Conservation (phyloP, 2,888 invertebrate genomes). For the Apoda limacodes region DNA sequence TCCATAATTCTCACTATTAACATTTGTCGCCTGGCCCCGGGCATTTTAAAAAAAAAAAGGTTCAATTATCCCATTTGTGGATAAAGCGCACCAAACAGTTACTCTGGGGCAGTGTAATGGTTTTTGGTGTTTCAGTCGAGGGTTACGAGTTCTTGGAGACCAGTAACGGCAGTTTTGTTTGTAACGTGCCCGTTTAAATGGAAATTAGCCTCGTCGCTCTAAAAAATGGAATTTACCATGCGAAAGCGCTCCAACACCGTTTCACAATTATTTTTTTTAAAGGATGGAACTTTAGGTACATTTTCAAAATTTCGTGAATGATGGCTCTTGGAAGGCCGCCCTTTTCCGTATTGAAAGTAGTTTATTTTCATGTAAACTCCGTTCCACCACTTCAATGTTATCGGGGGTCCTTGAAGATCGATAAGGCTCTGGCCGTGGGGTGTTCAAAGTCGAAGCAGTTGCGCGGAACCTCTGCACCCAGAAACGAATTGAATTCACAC, state of each 20-base stretch:
- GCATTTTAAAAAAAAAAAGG: conserved; percentile 20
- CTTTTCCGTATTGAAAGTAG: background rate
- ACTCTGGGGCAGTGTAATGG: conserved; percentile 18
- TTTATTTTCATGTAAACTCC: too few species aligned
- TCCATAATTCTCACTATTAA: too few species aligned
- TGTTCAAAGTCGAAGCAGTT: conserved; percentile 16
- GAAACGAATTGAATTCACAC: conserved; percentile 20
- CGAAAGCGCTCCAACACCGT: too few species aligned
- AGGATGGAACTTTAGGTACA: too few species aligned
- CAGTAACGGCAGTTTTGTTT: conserved; percentile 11
- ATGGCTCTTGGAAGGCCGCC: background rate
- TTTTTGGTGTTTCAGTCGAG: conserved; percentile 19
- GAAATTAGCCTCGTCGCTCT: conserved; percentile 9
- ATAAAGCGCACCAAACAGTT: conserved; percentile 22
- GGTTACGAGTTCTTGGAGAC: conserved; percentile 11
- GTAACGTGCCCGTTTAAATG: conserved; percentile 11
- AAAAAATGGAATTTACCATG: conserved; percentile 7
- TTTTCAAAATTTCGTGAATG: background rate
- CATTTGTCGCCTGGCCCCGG: too few species aligned
- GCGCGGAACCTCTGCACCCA: conserved; percentile 20
- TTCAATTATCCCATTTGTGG: conserved; percentile 16
- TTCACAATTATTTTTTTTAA: conserved; percentile 4
- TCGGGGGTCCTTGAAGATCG: too few species aligned
- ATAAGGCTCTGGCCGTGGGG: too few species aligned
- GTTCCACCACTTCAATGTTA: too few species aligned